Conservation (phyloP, 2,797 vertebrate species). For the Pempheris klunzingeri region DNA sequence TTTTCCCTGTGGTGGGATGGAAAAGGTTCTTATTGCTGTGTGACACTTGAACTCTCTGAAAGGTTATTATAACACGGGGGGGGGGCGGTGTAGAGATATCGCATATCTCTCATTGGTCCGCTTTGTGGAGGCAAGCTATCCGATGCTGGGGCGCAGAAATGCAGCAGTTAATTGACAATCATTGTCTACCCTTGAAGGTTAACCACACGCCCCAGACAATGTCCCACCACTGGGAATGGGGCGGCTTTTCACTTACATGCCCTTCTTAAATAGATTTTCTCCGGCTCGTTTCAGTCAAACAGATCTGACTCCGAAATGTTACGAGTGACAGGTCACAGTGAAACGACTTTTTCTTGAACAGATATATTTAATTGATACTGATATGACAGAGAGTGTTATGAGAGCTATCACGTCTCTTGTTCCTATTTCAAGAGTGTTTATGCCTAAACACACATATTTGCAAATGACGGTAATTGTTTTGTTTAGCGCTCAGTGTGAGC, state of each 20-base stretch:
- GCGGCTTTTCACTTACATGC: constrained; percentile 82
- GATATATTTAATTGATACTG: constrained; percentile 73
- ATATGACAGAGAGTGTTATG: constrained; percentile 62
- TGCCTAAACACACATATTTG: constrained; percentile 87
- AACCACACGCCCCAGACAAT: constrained; percentile 82
- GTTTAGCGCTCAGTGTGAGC: constrained; percentile 88
- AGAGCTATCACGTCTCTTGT: constrained; percentile 76
- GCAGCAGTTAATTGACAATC: constrained; percentile 86
- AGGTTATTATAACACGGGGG: constrained; percentile 87
- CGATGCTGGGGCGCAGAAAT: constrained; percentile 78
- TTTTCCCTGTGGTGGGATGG: constrained; percentile 84
- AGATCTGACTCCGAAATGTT: constrained; percentile 56
- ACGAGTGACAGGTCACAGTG: constrained; percentile 63
- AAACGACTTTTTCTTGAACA: constrained; percentile 51
- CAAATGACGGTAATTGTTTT: constrained; percentile 88
- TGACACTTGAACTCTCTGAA: constrained; percentile 88
- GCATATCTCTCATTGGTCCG: constrained; percentile 81
- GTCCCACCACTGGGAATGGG: constrained; percentile 80
- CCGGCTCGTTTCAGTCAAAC: constrained; percentile 65
- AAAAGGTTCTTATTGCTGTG: constrained; percentile 84
- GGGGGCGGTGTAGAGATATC: constrained; percentile 72
- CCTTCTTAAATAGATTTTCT: constrained; percentile 81
- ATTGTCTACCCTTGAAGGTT: constrained; percentile 86
- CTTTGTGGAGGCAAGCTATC: constrained; percentile 76
- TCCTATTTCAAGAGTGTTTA: constrained; percentile 80